Evolutionary conservation across 2,797 vertebrate genomes (phyloP), one percentile per base, ranked within the genome.

Genomic region (Chrosomus eos): DNA sequence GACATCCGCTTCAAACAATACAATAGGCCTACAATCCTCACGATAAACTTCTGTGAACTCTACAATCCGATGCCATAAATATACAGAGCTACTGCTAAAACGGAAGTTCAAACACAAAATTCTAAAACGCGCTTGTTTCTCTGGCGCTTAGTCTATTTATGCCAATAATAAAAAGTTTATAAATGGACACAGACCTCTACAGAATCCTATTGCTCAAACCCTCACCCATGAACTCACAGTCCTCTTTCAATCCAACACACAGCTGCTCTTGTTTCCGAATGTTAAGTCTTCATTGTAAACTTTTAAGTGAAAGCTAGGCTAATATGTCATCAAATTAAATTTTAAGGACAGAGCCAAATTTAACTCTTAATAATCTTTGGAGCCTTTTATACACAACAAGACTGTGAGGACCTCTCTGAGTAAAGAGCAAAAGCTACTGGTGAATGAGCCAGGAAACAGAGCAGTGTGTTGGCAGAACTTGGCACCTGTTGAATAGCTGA

Each of bases 281-380:
- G 77, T 88, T 76, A 90, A 81, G 75, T 82, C 75, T 86, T 89
- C 80, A 80, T 84, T 78, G 45, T 82, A 62, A 85, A 82, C 68
- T 43, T 78, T 38, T 36, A 84, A 8, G 72, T 64, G 78, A 82
- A 81, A 75, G 40, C 73, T 75, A 62, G 60, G 13, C n/a, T 28
- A 28, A 67, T 40, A 48, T 28, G 73, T 18, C 10, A 7, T 53
- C 23, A 38, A 87, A 60, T 75, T 23, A 14, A 26, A 82, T 82
- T 76, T 62, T 53, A 79, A 66, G 68, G 67, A 76, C 79, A 60
- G 36, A 58, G 9, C n/a, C 23, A 19, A 82, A 48, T 64, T 82
- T 72, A 1, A 74, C 55, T 58, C 6, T 28, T 45, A 60, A 71
- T 43, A 40, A 68, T 19, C 23, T 38, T 62, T 51, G 31, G 21